These are phyloP conservation scores for Agriotes lineatus DNA, from an alignment of 2,888 invertebrate species.

Conservation along the genomic window DNA sequence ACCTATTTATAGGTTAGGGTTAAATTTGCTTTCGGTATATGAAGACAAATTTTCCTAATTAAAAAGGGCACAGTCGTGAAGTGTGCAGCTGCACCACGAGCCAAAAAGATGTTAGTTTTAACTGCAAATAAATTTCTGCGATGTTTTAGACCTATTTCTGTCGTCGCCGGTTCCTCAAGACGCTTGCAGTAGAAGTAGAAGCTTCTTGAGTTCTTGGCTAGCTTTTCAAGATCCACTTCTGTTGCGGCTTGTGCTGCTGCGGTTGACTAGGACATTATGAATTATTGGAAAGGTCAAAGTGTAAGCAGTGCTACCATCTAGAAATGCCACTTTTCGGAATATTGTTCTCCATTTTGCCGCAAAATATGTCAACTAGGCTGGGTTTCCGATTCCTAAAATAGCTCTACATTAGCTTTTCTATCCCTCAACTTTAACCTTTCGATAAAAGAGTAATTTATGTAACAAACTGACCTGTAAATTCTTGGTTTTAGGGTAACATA, in stretches of 20 bases:
- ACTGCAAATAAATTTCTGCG: background rate
- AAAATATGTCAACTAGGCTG: slow-evolving; percentile 20
- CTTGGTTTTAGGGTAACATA: background rate
- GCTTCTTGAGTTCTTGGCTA: slow-evolving; percentile 15
- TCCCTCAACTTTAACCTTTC: slow-evolving; percentile 28
- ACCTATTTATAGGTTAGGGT: too few relatives aligned
- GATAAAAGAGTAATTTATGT: background rate
- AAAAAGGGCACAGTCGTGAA: too few relatives aligned
- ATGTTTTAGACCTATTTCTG: background rate
- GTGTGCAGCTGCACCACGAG: background rate
- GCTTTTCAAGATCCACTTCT: slow-evolving; percentile 6
- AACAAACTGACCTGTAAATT: background rate
- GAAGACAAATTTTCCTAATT: too few relatives aligned
- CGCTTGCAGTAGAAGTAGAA: background rate
- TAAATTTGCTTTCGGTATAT: too few relatives aligned
- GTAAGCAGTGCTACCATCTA: slow-evolving; percentile 18
- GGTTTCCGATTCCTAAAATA: slow-evolving; percentile 26
- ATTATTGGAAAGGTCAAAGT: slow-evolving; percentile 26
- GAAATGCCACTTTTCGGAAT: slow-evolving; percentile 4
- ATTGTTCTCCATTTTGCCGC: slow-evolving; percentile 8
- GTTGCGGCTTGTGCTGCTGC: slow-evolving; percentile 5
- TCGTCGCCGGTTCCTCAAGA: background rate
- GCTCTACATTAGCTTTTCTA: background rate
- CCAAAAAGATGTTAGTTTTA: background rate
- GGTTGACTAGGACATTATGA: background rate